Conservation (phyloP, 92 coral and sea anemone genomes). For the Blastomussa wellsi region DNA sequence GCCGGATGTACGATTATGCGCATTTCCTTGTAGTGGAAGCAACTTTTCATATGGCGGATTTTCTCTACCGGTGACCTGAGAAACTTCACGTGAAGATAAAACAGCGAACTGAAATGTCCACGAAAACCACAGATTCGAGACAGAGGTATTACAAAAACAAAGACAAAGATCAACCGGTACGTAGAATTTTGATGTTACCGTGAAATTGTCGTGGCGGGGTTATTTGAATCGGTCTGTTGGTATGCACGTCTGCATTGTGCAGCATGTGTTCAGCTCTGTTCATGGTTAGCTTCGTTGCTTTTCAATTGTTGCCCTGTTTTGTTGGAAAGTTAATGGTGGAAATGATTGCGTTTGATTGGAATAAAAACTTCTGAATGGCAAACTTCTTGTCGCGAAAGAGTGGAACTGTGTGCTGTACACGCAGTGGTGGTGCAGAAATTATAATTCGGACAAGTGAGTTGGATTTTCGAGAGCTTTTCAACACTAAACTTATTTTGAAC, state of each 20-base stretch:
- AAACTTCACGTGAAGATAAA: constrained; percentile 37
- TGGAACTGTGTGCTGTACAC: not conserved
- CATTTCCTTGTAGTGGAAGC: not conserved
- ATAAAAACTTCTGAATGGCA: not conserved
- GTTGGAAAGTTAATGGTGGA: not conserved
- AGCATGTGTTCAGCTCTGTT: constrained; percentile 13
- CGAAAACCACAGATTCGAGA: constrained; percentile 84
- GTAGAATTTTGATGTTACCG: constrained; percentile 36
- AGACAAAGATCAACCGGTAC: constrained; percentile 93
- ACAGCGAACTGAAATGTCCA: constrained; percentile 65
- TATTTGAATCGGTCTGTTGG: constrained; percentile 53
- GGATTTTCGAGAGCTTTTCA: not conserved
- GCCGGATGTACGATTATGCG: constrained; percentile 41
- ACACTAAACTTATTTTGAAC: not conserved
- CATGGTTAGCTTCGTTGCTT: not conserved
- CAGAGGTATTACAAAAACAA: constrained; percentile 90
- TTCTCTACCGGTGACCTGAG: constrained; percentile 53
- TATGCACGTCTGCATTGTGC: constrained; percentile 31
- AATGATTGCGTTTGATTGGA: not conserved
- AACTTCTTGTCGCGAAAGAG: not conserved
- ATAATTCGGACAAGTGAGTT: not conserved
- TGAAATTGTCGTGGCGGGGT: constrained; percentile 58
- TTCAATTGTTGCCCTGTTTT: not conserved
- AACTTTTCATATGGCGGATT: constrained; percentile 49
- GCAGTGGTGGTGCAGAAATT: not conserved